Evolutionary conservation across 2,113 vertebrate genomes (phyloP).

Genomic region (Engraulis encrasicolus): DNA sequence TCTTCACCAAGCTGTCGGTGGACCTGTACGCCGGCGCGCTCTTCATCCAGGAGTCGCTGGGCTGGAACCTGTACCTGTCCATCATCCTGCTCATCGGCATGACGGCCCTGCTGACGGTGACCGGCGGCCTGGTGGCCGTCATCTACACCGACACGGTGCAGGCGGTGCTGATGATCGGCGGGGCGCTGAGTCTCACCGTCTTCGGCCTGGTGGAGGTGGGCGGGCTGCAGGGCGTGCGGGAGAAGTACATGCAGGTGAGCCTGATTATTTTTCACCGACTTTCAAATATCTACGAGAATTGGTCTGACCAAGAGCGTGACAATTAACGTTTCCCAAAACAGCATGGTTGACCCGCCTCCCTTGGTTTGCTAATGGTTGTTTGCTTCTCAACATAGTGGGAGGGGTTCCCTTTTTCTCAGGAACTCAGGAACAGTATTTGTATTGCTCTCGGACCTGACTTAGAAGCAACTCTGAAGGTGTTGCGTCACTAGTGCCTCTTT

Average conservation of each 20-base stretch:
- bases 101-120: conserved; percentile 93
- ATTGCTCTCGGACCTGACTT: too few relatives aligned
- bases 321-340: too few relatives aligned
- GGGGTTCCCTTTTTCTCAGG: too few relatives aligned
- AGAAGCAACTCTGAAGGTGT: too few relatives aligned
- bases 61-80: conserved; percentile 96
- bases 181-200: conserved; percentile 90
- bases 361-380: too few relatives aligned
- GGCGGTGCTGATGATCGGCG: conserved; percentile 94
- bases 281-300: too few relatives aligned
- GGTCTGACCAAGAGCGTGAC: too few relatives aligned
- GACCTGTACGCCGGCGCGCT: conserved; percentile 97
- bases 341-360: too few relatives aligned
- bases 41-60: conserved; percentile 97
- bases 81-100: conserved; percentile 91
- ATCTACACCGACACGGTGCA: conserved; percentile 97
- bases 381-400: too few relatives aligned
- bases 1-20: conserved; percentile 98
- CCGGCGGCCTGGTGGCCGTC: conserved; percentile 93
- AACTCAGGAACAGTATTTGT: too few relatives aligned
- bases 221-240: conserved; percentile 90
- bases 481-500: too few relatives aligned
- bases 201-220: conserved; percentile 89
- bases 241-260: conserved; percentile 95
- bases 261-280: too few relatives aligned